phyloP scores from a whole-genome alignment of 2,113 vertebrate genomes.

The Antennarius striatus region DNA sequence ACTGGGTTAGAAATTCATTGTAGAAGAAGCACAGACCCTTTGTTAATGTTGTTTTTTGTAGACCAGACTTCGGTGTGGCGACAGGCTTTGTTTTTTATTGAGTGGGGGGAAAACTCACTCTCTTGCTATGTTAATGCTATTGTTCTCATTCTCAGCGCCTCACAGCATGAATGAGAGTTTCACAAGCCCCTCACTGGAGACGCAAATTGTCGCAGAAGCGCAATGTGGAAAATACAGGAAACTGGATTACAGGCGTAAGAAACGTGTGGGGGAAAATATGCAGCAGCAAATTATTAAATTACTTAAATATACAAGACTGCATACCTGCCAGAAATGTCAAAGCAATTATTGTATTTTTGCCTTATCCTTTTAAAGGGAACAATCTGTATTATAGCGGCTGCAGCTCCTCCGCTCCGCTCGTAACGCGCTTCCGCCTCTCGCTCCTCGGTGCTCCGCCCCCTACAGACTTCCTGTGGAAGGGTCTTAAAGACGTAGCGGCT shows the following conservation, averaged over 20 bases:
- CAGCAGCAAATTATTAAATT: not conserved
- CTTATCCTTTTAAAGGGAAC: not conserved
- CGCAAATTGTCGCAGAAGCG: not conserved
- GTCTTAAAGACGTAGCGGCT: conserved; percentile 15
- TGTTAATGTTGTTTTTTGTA: not conserved
- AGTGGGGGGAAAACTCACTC: not conserved
- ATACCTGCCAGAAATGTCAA: not conserved
- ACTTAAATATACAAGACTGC: not conserved
- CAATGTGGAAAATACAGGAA: not conserved
- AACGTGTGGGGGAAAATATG: no score
- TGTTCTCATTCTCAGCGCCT: conserved; percentile 7
- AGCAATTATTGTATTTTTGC: no score
- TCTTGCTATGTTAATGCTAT: conserved; percentile 29
- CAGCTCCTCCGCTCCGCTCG: not conserved
- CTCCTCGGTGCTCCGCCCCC: no score
- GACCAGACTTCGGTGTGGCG: not conserved
- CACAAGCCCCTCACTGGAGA: not conserved
- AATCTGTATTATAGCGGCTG: no score
- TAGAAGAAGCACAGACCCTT: not conserved
- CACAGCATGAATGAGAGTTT: conserved; percentile 16
- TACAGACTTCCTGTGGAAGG: not conserved
- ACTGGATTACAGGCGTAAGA: no score
- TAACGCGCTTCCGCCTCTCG: not conserved
- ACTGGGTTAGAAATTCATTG: not conserved
- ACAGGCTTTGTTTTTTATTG: conserved; percentile 7